These are phyloP conservation scores for Echiichthys vipera DNA, from an alignment of 2,797 vertebrate genomes.

Conservation along the genomic window DNA sequence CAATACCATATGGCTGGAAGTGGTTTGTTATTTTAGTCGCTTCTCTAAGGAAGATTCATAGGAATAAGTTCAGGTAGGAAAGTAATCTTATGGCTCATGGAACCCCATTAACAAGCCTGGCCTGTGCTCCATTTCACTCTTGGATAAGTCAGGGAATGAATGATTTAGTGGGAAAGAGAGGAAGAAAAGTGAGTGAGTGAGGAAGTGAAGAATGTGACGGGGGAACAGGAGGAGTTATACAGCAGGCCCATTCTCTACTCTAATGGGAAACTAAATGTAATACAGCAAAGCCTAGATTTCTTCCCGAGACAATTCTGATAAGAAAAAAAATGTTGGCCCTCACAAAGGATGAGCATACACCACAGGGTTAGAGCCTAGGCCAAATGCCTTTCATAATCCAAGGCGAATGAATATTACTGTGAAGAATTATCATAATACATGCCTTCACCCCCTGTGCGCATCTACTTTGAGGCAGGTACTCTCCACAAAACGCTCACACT, in stretches of 20 bases:
- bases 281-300: constrained; percentile 44
- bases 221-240: constrained; percentile 39
- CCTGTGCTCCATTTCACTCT: constrained; percentile 81
- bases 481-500: constrained; percentile 29
- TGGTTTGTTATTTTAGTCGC: constrained; percentile 69
- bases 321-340: constrained; percentile 32
- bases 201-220: constrained; percentile 40
- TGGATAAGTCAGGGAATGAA: constrained; percentile 76
- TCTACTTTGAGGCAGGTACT: constrained; percentile 39
- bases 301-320: constrained; percentile 46
- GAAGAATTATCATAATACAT: constrained; percentile 50
- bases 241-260: constrained; percentile 51
- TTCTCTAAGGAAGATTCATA: constrained; percentile 78
- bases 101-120: constrained; percentile 81
- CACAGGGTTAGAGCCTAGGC: constrained; percentile 24
- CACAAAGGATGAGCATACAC: constrained; percentile 30
- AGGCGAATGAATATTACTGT: constrained; percentile 34
- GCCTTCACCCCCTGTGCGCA: constrained; percentile 9
- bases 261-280: constrained; percentile 68
- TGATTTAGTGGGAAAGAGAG: constrained; percentile 65
- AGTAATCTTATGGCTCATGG: constrained; percentile 83
- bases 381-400: constrained; percentile 53
- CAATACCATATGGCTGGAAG: constrained; percentile 37
- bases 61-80: constrained; percentile 76
- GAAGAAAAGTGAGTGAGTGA: constrained; percentile 34